Evolutionary conservation across 2,797 vertebrate species (phyloP), one percentile per base, ranked within the genome.

Genomic region (Anguilla obscura): DNA sequence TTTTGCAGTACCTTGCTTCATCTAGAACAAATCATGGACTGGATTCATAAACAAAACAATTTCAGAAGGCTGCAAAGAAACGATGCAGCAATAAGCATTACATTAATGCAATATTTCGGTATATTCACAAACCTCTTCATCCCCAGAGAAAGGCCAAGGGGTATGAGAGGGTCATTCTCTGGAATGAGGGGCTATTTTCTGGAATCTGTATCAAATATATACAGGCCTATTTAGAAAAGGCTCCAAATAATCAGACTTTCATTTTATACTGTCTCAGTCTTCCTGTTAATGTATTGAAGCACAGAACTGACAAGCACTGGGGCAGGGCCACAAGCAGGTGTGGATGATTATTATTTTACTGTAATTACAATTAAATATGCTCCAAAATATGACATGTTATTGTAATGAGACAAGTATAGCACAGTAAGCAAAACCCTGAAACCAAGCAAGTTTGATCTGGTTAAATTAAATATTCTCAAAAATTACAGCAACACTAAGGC

Each of bases 11-110:
- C 84, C 89, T 85, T 88, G 85, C 89, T 92, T 91, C 89, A 93
- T 93, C 90, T 93, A 89, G 90, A 94, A 90, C 91, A 92, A 88
- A 88, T 87, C 89, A 86, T 93, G 92, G 95, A 93, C 94, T 91
- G 88, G 45, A 92, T 94, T 85, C 85, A 56, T 74, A 88, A 79
- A 82, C 18, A 80, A 21, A 80, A 80, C 40, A 87, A 86, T 90
- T 30, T 89, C 88, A 87, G 40, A n/a, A 82, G 16, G 82, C 54
- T 89, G 80, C 86, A 79, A 85, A 16, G 66, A 87, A 66, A 86
- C 79, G 69, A 33, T 82, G 27, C 2, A 40, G 6, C 74, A 40
- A 40, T 76, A 76, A 48, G 79, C 21, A 82, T 50, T 50, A 48
- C 40, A 48, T 82, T 48, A 8, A 82, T 48, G 18, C 10, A 48